A percentile compares a stretch with the other conserved stretches of the same genome.
phyloP scores from a whole-genome alignment of 2,888 invertebrate species.

The Hypolimnas misippus region DNA sequence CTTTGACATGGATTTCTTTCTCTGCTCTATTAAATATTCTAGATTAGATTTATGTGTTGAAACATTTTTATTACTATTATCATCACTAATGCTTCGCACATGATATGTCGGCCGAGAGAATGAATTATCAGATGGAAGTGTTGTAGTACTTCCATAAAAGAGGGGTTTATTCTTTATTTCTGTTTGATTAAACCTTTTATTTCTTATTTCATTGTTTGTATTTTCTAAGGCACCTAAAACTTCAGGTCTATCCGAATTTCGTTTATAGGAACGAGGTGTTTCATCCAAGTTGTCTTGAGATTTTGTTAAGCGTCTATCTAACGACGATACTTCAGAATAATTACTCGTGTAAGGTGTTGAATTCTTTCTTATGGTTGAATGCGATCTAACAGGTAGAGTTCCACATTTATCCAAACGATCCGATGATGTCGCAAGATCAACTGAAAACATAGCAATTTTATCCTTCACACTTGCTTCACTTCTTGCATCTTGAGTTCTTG shows the following conservation, averaged over 20 bases:
- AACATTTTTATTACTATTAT: slow-evolving; percentile 66
- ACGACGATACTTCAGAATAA: slow-evolving; percentile 66
- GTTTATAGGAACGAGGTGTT: slow-evolving; percentile 70
- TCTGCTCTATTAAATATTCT: slow-evolving; percentile 91
- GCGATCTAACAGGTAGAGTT: slow-evolving; percentile 64
- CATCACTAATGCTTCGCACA: slow-evolving; percentile 74
- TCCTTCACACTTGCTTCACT: slow-evolving; percentile 92
- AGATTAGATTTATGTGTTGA: slow-evolving; percentile 86
- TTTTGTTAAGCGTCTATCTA: slow-evolving; percentile 76
- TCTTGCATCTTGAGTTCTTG: slow-evolving; percentile 89
- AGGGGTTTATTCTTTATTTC: slow-evolving; percentile 65
- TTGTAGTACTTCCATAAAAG: slow-evolving; percentile 77
- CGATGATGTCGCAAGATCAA: slow-evolving; percentile 69
- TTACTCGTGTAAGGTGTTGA: slow-evolving; percentile 57
- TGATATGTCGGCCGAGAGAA: slow-evolving; percentile 67
- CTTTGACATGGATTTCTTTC: slow-evolving; percentile 92
- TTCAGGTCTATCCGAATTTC: slow-evolving; percentile 71
- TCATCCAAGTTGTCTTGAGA: slow-evolving; percentile 82
- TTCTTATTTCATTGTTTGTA: slow-evolving; percentile 55
- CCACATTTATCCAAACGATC: slow-evolving; percentile 74
- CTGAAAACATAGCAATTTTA: slow-evolving; percentile 94
- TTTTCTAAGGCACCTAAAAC: slow-evolving; percentile 81
- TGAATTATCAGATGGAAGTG: slow-evolving; percentile 65
- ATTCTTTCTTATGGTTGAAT: slow-evolving; percentile 63
- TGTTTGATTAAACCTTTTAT: slow-evolving; percentile 41